Evolutionary conservation across 2,797 vertebrate genomes (phyloP), one percentile per base, ranked within the genome.

Genomic region (Sarcoramphus papa): DNA sequence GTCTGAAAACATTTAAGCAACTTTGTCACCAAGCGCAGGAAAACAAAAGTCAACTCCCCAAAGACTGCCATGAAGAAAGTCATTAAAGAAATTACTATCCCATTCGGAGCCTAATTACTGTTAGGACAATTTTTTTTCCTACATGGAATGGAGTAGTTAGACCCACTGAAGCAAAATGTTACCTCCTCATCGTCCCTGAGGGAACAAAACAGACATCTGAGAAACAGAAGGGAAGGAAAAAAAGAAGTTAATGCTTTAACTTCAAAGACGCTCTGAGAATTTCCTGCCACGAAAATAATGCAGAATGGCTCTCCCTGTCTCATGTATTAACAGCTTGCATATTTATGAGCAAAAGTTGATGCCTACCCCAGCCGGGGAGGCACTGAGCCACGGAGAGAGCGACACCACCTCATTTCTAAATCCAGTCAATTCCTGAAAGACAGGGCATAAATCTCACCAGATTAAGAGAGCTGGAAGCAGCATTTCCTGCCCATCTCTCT

Each of bases 31-130:
- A 23, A 60, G 33, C 18, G 0, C 47, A 47, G 74, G 83, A 65
- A 94, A 94, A 87, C 86, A 92, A 40, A 94, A 97, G 93, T 60
- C 88, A 87, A 5, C 59, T 96, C 95, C 80, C 76, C 67, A 51
- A 82, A 82, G 95, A 67, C 91, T 63, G 80, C 40, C 59, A 20
- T 1, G 51, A 82, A 87, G 35, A 77, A 90, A 94, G 84, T 85
- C 35, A 79, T 96, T 94, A 97, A 59, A 93, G 92, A 94, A 96
- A 96, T 95, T 95, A 96, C 81, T 74, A 45, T 80, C 59, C 76
- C 70, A 50, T 92, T 96, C 11, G 4, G 47, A 91, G 51, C 40
- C 81, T 96, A 76, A 96, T 96, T 96, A 91, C 80, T 75, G 50
- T 51, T 37, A 92, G 80, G 86, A 89, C 62, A 33, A 16, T 33